Evolutionary conservation across 1,140 invertebrate genomes (phyloP).

Genomic region (Drosophila orena): DNA sequence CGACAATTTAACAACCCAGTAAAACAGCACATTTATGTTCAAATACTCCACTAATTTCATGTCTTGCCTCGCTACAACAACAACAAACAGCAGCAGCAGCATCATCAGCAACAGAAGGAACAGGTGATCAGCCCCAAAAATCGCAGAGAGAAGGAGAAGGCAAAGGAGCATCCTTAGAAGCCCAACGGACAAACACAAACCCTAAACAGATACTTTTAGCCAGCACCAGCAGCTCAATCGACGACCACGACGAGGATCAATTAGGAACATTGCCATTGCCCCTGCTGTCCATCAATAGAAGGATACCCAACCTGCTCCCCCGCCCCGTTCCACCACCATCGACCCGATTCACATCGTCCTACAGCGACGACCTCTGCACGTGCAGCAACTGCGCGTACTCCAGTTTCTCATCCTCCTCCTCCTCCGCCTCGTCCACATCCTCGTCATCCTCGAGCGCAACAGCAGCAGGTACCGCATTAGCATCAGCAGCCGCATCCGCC

Average conservation of each 20-base stretch:
- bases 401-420: conserved; percentile 11
- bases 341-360: conserved; percentile 14
- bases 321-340: not conserved
- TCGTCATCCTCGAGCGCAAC: conserved; percentile 11
- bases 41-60: conserved; percentile 71
- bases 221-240: conserved; percentile 11
- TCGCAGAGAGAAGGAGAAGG: conserved; percentile 2
- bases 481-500: conserved; percentile 31
- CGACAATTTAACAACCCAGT: conserved; percentile 37
- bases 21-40: conserved; percentile 56
- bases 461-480: no score
- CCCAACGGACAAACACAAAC: conserved; percentile 22
- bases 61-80: conserved; percentile 52
- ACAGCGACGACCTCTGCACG: conserved; percentile 37
- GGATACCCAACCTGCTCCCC: conserved; percentile 3
- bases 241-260: conserved; percentile 32
- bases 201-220: conserved; percentile 48
- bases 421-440: conserved; percentile 20
- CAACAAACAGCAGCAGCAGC: conserved; percentile 26
- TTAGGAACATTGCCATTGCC: conserved; percentile 49
- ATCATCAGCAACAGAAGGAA: not conserved
- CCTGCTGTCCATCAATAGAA: conserved; percentile 19
- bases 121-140: conserved; percentile 12
- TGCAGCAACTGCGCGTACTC: conserved; percentile 34
- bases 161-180: not conserved